Percentiles rank a stretch among this genome's conserved stretches.
Evolutionary conservation across 2,113 vertebrate species (phyloP).

Genomic region (Calonectris borealis): DNA sequence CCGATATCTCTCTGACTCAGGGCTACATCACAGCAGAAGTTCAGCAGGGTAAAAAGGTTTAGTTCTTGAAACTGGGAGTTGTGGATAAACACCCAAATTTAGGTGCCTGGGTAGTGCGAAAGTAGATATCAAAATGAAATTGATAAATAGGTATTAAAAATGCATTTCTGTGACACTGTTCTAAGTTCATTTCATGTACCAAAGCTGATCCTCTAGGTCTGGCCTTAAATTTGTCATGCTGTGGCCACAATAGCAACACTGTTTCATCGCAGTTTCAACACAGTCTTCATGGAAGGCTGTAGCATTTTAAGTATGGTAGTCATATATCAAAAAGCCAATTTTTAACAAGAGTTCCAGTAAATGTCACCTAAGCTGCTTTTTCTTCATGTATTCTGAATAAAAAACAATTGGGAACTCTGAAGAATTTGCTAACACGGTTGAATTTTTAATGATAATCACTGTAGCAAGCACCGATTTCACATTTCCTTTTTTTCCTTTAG

Average conservation of each 20-base stretch:
- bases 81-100: not conserved
- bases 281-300: not conserved
- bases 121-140: not conserved
- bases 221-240: not conserved
- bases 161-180: not conserved
- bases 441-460: constrained; percentile 8
- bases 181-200: not conserved
- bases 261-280: not conserved
- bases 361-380: not conserved
- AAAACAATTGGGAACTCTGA: not conserved
- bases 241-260: not conserved
- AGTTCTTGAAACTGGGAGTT: not conserved
- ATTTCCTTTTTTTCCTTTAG: not conserved
- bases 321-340: not conserved
- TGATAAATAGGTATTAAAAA: not conserved
- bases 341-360: not conserved
- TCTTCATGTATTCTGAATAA: not conserved
- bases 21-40: not conserved
- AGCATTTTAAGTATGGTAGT: not conserved
- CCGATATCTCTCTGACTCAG: not conserved
- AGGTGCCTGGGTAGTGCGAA: not conserved
- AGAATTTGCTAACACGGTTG: not conserved
- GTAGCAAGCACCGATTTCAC: not conserved
- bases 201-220: not conserved
- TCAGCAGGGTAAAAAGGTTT: not conserved